Conservation (phyloP, 2,797 vertebrate genomes). For the Spea hammondii region DNA sequence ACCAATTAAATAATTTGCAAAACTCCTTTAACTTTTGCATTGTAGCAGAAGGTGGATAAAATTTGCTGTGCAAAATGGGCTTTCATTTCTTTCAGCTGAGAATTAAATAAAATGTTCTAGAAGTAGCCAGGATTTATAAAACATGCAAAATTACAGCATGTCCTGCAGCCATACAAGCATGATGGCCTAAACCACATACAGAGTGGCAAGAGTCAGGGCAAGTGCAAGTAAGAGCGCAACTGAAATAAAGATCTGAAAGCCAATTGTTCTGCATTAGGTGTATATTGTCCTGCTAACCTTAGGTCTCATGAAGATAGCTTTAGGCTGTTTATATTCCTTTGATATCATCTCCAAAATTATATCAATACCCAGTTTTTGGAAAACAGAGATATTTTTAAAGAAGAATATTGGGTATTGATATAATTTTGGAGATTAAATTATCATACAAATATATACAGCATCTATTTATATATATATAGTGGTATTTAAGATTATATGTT, state of each 20-base stretch:
- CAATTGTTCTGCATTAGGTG: background rate
- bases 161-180: background rate
- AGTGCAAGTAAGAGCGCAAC: background rate
- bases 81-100: slow-evolving; percentile 15
- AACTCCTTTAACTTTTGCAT: slow-evolving; percentile 41
- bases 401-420: too few relatives aligned
- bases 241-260: background rate
- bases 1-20: slow-evolving; percentile 42
- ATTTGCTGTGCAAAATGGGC: slow-evolving; percentile 14
- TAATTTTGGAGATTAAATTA: too few relatives aligned
- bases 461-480: too few relatives aligned
- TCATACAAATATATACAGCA: too few relatives aligned
- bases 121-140: background rate
- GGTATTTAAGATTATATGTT: too few relatives aligned
- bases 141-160: background rate
- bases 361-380: too few relatives aligned
- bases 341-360: too few relatives aligned
- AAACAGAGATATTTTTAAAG: too few relatives aligned
- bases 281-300: background rate
- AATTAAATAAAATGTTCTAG: background rate
- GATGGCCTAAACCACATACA: background rate
- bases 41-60: slow-evolving; percentile 9
- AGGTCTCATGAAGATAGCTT: too few relatives aligned
- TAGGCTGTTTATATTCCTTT: too few relatives aligned
- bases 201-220: background rate